These are phyloP conservation scores for Anthoptus insignis DNA, from an alignment of 2,888 invertebrate genomes.

Conservation along the genomic window DNA sequence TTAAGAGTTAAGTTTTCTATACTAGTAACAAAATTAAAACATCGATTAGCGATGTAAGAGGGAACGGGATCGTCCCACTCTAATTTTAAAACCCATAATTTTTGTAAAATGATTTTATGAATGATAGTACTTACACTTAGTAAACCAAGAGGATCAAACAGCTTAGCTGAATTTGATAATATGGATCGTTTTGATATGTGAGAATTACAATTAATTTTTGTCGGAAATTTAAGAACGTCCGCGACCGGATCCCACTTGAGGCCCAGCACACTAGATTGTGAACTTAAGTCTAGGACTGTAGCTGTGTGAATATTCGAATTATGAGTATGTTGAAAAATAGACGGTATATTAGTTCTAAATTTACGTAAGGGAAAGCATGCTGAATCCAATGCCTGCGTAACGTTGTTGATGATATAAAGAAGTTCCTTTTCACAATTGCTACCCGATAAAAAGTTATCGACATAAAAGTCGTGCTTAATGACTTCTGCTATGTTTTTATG, in stretches of 20 bases:
- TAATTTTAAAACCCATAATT: neutral
- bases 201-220: neutral
- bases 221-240: neutral
- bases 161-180: neutral
- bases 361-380: neutral
- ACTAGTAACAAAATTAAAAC: neutral
- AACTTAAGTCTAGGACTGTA: neutral
- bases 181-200: neutral
- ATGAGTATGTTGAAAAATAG: neutral
- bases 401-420: slow-evolving; percentile 16
- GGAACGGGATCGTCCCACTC: slow-evolving; percentile 1
- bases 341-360: neutral
- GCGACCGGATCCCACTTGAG: neutral
- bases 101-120: neutral
- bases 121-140: neutral
- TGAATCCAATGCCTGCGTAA: neutral
- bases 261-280: neutral
- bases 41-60: neutral
- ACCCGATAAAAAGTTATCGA: slow-evolving; percentile 3
- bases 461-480: slow-evolving; percentile 26
- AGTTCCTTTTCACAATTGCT: slow-evolving; percentile 19
- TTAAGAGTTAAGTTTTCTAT: neutral
- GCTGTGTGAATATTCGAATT: neutral
- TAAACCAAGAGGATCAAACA: neutral
- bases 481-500: slow-evolving; percentile 3